Evolutionary conservation across 2,113 vertebrate genomes (phyloP).

Genomic region (Scomber scombrus): DNA sequence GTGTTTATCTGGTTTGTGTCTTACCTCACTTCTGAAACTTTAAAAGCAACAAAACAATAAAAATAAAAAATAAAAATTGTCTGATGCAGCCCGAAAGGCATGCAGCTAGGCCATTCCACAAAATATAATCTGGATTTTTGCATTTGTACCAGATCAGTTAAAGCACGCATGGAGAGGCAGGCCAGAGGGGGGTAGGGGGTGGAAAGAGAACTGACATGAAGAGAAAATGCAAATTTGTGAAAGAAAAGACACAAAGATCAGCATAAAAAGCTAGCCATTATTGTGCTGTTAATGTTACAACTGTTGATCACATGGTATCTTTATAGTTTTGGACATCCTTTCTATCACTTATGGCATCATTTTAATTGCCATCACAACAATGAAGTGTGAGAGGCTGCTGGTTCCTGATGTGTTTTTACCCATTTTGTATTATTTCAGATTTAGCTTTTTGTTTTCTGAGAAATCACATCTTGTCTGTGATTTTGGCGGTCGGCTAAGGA

Average conservation of each 20-base stretch:
- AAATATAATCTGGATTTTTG: constrained; percentile 3
- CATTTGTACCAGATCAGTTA: neutral
- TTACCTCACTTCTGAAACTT: constrained; percentile 21
- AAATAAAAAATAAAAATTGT: neutral
- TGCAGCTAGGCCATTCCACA: neutral
- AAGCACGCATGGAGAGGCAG: neutral
- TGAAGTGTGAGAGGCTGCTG: too few relatives aligned
- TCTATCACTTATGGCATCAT: too few relatives aligned
- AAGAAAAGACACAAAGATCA: neutral
- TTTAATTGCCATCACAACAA: too few relatives aligned
- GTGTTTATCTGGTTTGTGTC: constrained; percentile 22
- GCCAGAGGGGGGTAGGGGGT: too few relatives aligned
- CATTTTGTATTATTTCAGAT: too few relatives aligned
- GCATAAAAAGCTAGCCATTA: neutral
- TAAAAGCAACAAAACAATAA: neutral
- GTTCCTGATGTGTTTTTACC: too few relatives aligned
- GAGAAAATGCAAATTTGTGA: neutral
- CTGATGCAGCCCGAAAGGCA: constrained; percentile 1
- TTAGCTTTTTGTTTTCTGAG: too few relatives aligned
- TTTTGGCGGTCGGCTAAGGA: too few relatives aligned
- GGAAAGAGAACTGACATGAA: neutral
- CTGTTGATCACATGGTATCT: too few relatives aligned
- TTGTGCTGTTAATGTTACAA: too few relatives aligned
- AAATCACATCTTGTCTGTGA: too few relatives aligned
- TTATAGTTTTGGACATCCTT: too few relatives aligned